A percentile compares a stretch with the other conserved stretches of the same genome.
These are phyloP conservation scores for Dolomedes plantarius DNA, from an alignment of 2,888 invertebrate species.

Conservation along the genomic window DNA sequence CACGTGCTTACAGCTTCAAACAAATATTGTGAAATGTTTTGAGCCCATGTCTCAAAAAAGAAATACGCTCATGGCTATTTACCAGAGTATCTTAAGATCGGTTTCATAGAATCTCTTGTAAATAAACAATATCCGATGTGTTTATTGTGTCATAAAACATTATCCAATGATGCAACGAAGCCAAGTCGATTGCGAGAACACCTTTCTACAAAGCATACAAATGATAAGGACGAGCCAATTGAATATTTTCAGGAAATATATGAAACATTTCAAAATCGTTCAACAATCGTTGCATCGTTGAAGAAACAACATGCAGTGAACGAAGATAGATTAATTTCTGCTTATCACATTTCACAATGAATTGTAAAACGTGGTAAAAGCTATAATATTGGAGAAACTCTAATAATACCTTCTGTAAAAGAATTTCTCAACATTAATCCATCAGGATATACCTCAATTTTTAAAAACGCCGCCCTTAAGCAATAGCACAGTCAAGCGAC, in stretches of 20 bases:
- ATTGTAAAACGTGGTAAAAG: too few species aligned
- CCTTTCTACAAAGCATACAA: not conserved
- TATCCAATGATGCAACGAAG: conserved; percentile 3
- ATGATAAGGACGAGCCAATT: conserved; percentile 3
- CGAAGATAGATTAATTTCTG: not conserved
- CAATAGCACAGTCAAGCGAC: too few species aligned
- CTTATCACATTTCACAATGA: not conserved
- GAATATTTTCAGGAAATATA: conserved; percentile 9
- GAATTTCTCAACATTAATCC: too few species aligned
- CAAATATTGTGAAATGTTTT: conserved; percentile 13
- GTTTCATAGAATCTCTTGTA: conserved; percentile 12
- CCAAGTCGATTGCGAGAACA: not conserved
- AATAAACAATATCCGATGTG: conserved; percentile 15
- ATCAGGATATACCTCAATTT: too few species aligned
- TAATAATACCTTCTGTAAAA: too few species aligned
- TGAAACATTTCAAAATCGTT: conserved; percentile 6
- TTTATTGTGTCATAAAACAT: not conserved
- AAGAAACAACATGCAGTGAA: not conserved
- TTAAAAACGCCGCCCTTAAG: too few species aligned
- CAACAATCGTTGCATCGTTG: not conserved
- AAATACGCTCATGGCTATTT: not conserved
- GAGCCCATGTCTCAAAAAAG: not conserved
- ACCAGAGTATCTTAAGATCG: not conserved
- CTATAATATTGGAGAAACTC: too few species aligned
- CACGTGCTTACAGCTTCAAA: not conserved